Evolutionary conservation across 2,888 invertebrate species (phyloP), one percentile per base, ranked within the genome.

Genomic region (Drosophila nigritarsus): DNA sequence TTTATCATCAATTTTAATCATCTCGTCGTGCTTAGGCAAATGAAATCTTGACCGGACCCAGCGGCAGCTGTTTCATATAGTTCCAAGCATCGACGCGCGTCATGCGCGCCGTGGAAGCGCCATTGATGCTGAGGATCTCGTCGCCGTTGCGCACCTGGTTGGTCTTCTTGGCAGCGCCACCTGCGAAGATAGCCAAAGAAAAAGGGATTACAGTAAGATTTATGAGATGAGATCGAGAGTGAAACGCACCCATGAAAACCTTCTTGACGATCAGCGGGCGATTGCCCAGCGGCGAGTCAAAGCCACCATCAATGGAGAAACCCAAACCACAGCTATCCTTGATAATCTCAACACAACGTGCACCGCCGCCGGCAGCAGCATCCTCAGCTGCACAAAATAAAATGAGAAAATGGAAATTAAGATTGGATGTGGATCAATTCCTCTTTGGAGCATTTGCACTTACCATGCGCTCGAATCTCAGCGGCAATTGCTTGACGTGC

Each of bases 21-120:
- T n/a, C 48, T 63, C 8, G 38, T 48, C 30, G 36, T 53, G 49
- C 42, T 90, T 86, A 92, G 80, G 90, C 86, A 79, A 92, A 91
- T 53, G 87, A 79, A 79, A 93, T 93, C 81, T 91, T 95, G 77
- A 98, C 96, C 90, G 96, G 95, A 65, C 98, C 98, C 91, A 97
- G 96, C 62, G 97, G 96, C 79, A 98, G 93, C 89, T 97, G 96
- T 93, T 98, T 98, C 94, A 99, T 96, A 73, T 97, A 95, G 82
- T 97, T 97, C 98, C 98, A 98, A 62, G 98, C 98, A 94, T 98
- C 98, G 82, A 98, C 97, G 89, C 98, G 95, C n/a, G 98, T 96
- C 95, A 97, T 96, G 72, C 95, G 95, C 75, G 96, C 95, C 90
- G 98, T 96, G 83, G 97, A 96, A 78, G 95, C 95, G 61, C 96